These are phyloP conservation scores for Lasiommata megera DNA, from an alignment of 2,888 invertebrate genomes.

Conservation along the genomic window DNA sequence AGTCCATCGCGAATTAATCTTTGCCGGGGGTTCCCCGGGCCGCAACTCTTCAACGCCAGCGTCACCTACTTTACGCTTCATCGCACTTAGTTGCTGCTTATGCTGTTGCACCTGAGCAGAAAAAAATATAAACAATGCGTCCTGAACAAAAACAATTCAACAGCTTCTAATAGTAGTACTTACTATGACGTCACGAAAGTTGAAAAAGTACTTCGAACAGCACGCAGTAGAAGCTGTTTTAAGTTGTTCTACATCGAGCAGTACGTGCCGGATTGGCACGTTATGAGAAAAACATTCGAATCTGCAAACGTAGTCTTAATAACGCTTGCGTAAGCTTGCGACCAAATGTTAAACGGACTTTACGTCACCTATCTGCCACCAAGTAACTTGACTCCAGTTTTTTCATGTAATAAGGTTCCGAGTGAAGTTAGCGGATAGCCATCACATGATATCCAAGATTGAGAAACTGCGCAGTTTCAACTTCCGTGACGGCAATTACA, in stretches of 20 bases:
- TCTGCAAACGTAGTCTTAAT: too few relatives aligned
- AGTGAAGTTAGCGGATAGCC: too few relatives aligned
- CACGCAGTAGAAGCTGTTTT: too few relatives aligned
- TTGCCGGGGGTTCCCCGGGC: constrained; percentile 83
- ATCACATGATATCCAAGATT: neutral
- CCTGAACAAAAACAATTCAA: too few relatives aligned
- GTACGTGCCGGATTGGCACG: too few relatives aligned
- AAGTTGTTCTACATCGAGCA: too few relatives aligned
- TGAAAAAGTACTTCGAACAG: neutral
- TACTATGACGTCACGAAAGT: neutral
- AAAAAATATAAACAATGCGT: neutral
- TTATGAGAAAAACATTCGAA: too few relatives aligned
- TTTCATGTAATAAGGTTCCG: too few relatives aligned
- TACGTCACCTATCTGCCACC: too few relatives aligned
- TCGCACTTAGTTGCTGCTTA: constrained; percentile 93
- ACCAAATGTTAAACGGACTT: too few relatives aligned
- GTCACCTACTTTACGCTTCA: constrained; percentile 88
- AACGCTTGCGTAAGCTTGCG: too few relatives aligned
- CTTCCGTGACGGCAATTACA: neutral
- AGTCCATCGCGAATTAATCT: constrained; percentile 94
- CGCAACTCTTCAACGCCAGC: constrained; percentile 83
- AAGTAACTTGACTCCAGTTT: too few relatives aligned
- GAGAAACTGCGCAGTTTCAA: neutral
- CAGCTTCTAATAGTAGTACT: neutral
- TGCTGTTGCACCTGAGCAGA: constrained; percentile 92